A percentile compares a stretch with the other conserved stretches of the same genome.
phyloP scores from a whole-genome alignment of 2,888 invertebrate species.

The Diploptera punctata region DNA sequence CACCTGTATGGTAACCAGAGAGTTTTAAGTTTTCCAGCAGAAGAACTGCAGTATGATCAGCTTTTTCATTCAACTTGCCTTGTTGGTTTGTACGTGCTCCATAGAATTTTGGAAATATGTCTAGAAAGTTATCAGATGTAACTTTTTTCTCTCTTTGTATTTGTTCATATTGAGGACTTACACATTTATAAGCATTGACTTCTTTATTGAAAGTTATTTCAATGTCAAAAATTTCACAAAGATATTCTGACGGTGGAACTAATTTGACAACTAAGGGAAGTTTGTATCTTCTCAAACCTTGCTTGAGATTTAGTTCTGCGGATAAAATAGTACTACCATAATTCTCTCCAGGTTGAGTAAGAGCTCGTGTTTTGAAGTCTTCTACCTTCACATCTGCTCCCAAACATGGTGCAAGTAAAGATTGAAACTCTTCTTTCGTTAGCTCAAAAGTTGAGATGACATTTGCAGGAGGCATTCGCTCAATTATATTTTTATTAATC shows the following conservation, averaged over 20 bases:
- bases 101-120: conserved; percentile 61
- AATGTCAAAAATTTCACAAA: conserved; percentile 62
- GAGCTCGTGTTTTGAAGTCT: conserved; percentile 53
- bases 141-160: conserved; percentile 59
- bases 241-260: conserved; percentile 61
- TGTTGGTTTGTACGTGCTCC: conserved; percentile 57
- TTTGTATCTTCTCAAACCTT: background rate
- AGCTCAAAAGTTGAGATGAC: background rate
- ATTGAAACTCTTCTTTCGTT: conserved; percentile 45
- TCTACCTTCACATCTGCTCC: conserved; percentile 50
- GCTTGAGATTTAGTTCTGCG: conserved; percentile 41
- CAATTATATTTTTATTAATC: too few species aligned
- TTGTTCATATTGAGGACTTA: conserved; percentile 58
- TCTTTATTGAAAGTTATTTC: conserved; percentile 64
- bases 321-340: conserved; percentile 66
- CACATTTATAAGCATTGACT: conserved; percentile 59
- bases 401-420: conserved; percentile 50
- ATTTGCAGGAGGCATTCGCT: background rate
- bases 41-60: conserved; percentile 59
- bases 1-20: conserved; percentile 59
- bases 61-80: conserved; percentile 52
- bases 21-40: conserved; percentile 64
- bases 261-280: conserved; percentile 60
- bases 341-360: conserved; percentile 66
- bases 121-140: conserved; percentile 54